Conservation (phyloP, 2,113 vertebrate species). For the Ageneiosus marmoratus region DNA sequence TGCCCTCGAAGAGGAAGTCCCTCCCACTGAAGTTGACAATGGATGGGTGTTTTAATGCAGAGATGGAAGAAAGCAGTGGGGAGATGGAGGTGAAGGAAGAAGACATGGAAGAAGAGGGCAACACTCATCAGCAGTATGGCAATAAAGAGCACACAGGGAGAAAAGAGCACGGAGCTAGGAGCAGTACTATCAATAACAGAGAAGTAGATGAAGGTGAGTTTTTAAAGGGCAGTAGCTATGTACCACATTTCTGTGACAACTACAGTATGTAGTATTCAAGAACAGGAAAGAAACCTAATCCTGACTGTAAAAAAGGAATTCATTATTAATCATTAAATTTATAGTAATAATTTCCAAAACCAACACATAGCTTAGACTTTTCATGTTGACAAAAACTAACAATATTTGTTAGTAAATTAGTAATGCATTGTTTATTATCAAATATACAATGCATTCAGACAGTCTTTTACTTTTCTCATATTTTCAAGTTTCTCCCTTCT, state of each 20-base stretch:
- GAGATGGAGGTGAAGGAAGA: constrained; percentile 79
- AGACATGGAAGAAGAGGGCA: constrained; percentile 71
- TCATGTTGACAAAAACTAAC: not conserved
- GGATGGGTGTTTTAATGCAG: constrained; percentile 86
- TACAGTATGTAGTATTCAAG: not conserved
- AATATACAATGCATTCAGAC: not conserved
- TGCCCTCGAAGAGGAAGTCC: constrained; percentile 89
- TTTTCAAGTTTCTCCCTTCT: too few relatives aligned
- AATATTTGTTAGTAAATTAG: not conserved
- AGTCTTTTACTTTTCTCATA: too few relatives aligned
- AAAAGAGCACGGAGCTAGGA: constrained; percentile 53
- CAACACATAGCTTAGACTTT: not conserved
- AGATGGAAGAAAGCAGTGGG: constrained; percentile 87
- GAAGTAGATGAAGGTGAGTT: constrained; percentile 41
- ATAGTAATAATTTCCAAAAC: not conserved
- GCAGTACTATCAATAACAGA: constrained; percentile 1
- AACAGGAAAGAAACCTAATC: not conserved
- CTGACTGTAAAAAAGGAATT: not conserved
- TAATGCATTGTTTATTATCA: not conserved
- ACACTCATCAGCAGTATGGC: constrained; percentile 44
- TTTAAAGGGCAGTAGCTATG: constrained; percentile 1
- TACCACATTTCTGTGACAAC: not conserved
- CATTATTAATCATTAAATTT: not conserved
- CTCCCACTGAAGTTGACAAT: constrained; percentile 87
- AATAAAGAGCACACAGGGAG: constrained; percentile 61